Base-by-base conservation (phyloP, 2,113 vertebrate species). In the Cebus imitator region DNA sequence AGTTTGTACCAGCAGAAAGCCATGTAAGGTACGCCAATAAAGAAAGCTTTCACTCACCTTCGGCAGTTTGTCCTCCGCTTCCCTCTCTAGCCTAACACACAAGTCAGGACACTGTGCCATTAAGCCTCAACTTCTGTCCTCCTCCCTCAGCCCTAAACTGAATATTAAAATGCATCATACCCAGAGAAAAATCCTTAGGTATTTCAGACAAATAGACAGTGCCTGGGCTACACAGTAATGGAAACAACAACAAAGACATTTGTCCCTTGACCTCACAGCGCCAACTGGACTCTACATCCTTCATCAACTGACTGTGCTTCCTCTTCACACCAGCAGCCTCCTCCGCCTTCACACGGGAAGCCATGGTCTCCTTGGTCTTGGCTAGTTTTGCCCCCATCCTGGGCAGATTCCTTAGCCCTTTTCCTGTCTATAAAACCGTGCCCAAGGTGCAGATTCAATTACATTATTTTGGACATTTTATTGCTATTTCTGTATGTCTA, bases 1-100 rank as follows among this genome's bases (percentile, higher is more conserved):
- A 72, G 61, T 89, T 30, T 87, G 79, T 12, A 12, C 50, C 0
- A 37, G 84, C 64, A 90, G 87, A 94, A 87, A 85, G 48, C 25
- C 3, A 57, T 9, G 90, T 73, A 73, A 96, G 96, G 70, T 32
- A 82, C 66, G 64, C 90, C 82, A 55, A 76, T 66, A 48, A 87
- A 94, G 89, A 80, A 73, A 40, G 8, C 82, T 95, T 85, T 50
- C 72, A 23, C 23, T 85, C 20, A 48, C 83, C 82, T 87, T 79
- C 52, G 27, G 58, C 23, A 1, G 20, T 21, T 48, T 14, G 70
- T 68, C 70, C 4, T 0, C 58, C 18, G 20, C 73, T 68, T 16
- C 43, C 45, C 40, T 35, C 37, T 40, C 76, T 25, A 5, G 27
- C n/a, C 70, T 21, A 12, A 27, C 52, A 12, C 52, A 11, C 70